Conservation (phyloP, 2,797 vertebrate species). For the Mormyrus proboscirostris region DNA sequence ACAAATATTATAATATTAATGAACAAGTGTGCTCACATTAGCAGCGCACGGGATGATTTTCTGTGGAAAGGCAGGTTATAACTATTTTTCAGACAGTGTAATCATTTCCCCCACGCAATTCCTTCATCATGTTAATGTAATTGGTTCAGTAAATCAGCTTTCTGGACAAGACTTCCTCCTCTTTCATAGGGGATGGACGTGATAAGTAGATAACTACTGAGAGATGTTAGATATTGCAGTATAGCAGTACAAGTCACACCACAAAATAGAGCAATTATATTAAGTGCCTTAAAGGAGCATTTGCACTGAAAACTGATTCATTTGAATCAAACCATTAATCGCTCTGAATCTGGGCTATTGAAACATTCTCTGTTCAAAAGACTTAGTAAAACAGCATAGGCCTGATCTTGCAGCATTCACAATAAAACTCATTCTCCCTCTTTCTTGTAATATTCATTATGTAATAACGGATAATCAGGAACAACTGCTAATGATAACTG, state of each 20-base stretch:
- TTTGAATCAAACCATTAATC: not conserved
- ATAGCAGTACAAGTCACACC: not conserved
- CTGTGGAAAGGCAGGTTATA: not conserved
- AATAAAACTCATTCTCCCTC: not conserved
- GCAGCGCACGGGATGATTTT: not conserved
- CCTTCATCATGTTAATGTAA: not conserved
- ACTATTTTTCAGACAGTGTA: not conserved
- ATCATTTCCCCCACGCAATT: not conserved
- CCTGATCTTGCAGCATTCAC: not conserved
- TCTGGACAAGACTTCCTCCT: not conserved
- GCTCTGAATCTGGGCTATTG: not conserved
- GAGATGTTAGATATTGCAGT: not conserved
- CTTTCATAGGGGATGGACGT: not conserved
- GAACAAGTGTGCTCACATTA: not conserved
- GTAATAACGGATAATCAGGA: not conserved
- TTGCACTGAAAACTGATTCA: not conserved
- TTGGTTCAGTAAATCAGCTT: not conserved
- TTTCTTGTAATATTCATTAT: not conserved
- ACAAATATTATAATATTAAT: constrained; percentile 3
- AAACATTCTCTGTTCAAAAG: not conserved
- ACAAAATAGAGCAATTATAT: not conserved
- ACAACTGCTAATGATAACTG: not conserved
- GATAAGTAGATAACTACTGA: not conserved
- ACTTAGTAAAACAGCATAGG: not conserved
- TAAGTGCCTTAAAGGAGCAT: not conserved